A percentile compares a stretch with the other conserved stretches of the same genome.
phyloP scores from a whole-genome alignment of 2,888 invertebrate genomes.

The Ditula angustiorana region DNA sequence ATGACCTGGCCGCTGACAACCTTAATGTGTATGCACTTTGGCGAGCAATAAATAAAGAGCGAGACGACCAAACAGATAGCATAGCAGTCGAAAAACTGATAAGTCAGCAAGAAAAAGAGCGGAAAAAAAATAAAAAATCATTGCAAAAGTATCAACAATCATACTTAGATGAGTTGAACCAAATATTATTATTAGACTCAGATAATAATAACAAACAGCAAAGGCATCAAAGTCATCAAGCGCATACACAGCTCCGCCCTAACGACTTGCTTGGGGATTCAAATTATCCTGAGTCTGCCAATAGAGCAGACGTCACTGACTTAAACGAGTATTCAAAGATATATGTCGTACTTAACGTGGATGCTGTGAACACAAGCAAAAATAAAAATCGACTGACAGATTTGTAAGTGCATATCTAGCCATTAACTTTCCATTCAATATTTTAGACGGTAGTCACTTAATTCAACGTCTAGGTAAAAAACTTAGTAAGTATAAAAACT shows the following conservation, averaged over 20 bases:
- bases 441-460: too few relatives aligned
- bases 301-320: neutral
- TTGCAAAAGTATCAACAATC: constrained; percentile 1
- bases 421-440: too few relatives aligned
- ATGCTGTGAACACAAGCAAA: constrained; percentile 51
- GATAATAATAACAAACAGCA: neutral
- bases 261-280: constrained; percentile 12
- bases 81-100: neutral
- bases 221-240: neutral
- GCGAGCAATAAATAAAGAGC: constrained; percentile 1
- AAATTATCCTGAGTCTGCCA: neutral
- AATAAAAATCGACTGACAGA: constrained; percentile 53
- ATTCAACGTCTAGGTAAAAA: too few relatives aligned
- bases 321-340: constrained; percentile 60
- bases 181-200: neutral
- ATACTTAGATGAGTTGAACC: constrained; percentile 14
- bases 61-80: neutral
- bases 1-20: neutral
- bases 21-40: neutral
- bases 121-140: neutral
- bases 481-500: too few relatives aligned
- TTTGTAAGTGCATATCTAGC: too few relatives aligned
- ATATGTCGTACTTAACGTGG: constrained; percentile 62
- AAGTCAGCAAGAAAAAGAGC: neutral
- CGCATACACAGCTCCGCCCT: neutral